Conservation (phyloP, 2,888 invertebrate species). For the Seira sanloemensis region DNA sequence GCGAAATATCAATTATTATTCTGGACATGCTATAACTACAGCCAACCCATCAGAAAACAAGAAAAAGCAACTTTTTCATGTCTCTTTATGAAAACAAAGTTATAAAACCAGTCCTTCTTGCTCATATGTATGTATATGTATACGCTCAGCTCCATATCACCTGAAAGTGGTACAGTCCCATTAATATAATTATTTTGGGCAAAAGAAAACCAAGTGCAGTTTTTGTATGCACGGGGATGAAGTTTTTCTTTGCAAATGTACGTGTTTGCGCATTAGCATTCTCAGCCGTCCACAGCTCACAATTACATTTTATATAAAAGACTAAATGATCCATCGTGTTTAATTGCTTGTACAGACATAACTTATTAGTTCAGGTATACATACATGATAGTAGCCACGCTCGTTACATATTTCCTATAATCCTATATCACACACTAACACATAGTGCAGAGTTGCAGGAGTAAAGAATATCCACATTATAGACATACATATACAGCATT, state of each 20-base stretch:
- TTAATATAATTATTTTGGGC: background rate
- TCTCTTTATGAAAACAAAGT: constrained; percentile 46
- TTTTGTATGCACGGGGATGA: background rate
- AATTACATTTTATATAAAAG: background rate
- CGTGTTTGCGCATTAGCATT: background rate
- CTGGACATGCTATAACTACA: constrained; percentile 50
- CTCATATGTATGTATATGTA: no score
- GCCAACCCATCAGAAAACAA: constrained; percentile 40
- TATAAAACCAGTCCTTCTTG: constrained; percentile 54
- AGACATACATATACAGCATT: no score
- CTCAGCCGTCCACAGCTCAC: background rate
- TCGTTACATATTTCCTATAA: no score
- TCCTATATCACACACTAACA: no score
- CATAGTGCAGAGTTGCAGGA: no score
- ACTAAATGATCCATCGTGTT: background rate
- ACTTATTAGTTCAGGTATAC: constrained; percentile 31
- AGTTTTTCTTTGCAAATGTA: background rate
- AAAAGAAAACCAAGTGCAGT: background rate
- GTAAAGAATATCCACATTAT: no score
- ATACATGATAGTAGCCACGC: no score
- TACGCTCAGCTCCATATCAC: no score
- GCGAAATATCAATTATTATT: constrained; percentile 64
- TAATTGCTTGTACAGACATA: background rate
- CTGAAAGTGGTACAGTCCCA: background rate
- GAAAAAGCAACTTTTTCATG: constrained; percentile 53